Base-by-base conservation (phyloP, 1,140 invertebrate species). In the Achroia grisella region DNA sequence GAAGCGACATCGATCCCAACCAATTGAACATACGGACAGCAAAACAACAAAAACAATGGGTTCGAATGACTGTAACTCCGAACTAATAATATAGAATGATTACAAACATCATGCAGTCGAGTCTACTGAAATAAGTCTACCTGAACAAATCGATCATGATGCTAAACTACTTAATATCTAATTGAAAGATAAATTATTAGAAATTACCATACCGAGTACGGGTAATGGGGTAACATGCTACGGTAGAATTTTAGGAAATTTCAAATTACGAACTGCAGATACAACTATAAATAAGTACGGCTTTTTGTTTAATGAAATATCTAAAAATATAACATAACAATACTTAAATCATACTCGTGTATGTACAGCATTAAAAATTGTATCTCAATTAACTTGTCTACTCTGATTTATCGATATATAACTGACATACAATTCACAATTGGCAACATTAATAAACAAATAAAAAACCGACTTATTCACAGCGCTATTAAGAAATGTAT, bases 1-100 rank as follows among this genome's bases (percentile, higher is more conserved):
- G 42, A 51, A 66, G 61, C 65, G 56, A 73, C 62, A 67, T 52
- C 52, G 54, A 68, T 23, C 17, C 6, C 33, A 73, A 69, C 35
- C 35, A 37, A 17, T 37, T 6, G 17, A 23, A 23, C 17, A 23
- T 23, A 23, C 17, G 15, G 36, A 11, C 35, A 30, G 35, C 2
- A 36, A 5, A 42, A 49, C 40, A 11, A 10, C 10, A 14, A 43
- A 47, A 39, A 34, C 13, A 40, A 43, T 35, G 39, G 10, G 10
- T 37, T 34, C 14, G n/a, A 30, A 31, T 17, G 46, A 27, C 46
- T 42, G 41, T 39, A 39, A 42, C 29, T 39, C 33, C 37, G 42
- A 46, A 23, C 17, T 23, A 23, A 3, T 6, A 3, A 23, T 23
- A 23, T 23, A 23, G 17, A 23, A 23, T 23, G 12, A 35, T 35